phyloP scores from a whole-genome alignment of 2,113 vertebrate genomes.

The Synchiropus splendidus region DNA sequence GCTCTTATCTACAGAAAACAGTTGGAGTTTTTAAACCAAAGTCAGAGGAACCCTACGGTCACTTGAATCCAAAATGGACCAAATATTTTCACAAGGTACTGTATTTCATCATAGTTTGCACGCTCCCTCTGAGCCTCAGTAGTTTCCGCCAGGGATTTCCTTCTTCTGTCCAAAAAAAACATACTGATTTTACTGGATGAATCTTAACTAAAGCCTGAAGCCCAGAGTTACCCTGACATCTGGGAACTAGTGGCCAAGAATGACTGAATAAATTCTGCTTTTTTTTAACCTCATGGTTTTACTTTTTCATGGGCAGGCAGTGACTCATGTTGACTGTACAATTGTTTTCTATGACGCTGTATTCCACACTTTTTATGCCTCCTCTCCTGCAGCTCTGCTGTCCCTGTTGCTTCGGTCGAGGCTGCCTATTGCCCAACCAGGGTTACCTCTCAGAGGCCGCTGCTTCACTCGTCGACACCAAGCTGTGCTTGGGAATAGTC shows the following conservation, averaged over 20 bases:
- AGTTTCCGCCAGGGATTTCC: too few relatives aligned
- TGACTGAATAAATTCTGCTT: too few relatives aligned
- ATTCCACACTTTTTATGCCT: not conserved
- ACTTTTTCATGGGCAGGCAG: too few relatives aligned
- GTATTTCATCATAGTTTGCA: conserved; percentile 46
- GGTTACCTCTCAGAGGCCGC: conserved; percentile 95
- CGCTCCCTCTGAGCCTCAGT: conserved; percentile 67
- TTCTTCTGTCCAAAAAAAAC: too few relatives aligned
- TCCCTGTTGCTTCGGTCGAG: conserved; percentile 94
- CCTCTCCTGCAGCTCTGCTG: conserved; percentile 69
- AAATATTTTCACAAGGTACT: conserved; percentile 94
- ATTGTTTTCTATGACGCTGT: too few relatives aligned
- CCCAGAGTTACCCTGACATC: too few relatives aligned
- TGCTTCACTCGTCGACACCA: conserved; percentile 87
- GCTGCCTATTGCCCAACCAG: conserved; percentile 94
- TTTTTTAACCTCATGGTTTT: too few relatives aligned
- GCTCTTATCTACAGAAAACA: conserved; percentile 68
- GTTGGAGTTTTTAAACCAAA: conserved; percentile 98
- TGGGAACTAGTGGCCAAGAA: too few relatives aligned
- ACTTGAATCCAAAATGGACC: conserved; percentile 98
- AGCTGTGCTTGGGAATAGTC: conserved; percentile 82
- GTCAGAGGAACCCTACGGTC: conserved; percentile 96
- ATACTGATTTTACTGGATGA: too few relatives aligned
- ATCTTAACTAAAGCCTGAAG: too few relatives aligned
- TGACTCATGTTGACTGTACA: too few relatives aligned